Conservation (phyloP, 1,140 invertebrate genomes). For the Drosophila malerkotliana region DNA sequence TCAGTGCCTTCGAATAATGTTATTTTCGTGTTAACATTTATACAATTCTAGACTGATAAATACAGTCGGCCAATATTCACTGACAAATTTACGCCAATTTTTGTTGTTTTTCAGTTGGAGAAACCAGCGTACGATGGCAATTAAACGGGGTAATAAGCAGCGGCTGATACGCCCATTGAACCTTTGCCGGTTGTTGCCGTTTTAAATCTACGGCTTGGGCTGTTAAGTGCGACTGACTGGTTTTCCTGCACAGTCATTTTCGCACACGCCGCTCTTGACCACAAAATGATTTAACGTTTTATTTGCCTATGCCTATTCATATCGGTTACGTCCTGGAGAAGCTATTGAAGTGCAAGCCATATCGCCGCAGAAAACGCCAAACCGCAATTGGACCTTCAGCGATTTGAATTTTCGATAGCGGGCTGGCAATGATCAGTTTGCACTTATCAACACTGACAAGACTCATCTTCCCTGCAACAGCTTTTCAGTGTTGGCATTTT, state of each 20-base stretch:
- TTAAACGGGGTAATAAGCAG: constrained; percentile 20
- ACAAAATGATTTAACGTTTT: constrained; percentile 23
- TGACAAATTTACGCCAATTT: constrained; percentile 45
- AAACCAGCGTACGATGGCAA: constrained; percentile 15
- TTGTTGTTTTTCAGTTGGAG: constrained; percentile 7
- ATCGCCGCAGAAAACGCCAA: constrained; percentile 14
- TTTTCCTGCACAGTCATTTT: constrained; percentile 11
- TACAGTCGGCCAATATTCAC: constrained; percentile 5
- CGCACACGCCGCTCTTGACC: constrained; percentile 2
- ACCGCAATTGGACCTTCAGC: constrained; percentile 40
- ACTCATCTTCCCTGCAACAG: constrained; percentile 16
- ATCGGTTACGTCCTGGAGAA: constrained; percentile 40
- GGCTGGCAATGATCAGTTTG: constrained; percentile 1
- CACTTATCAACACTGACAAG: constrained; percentile 42
- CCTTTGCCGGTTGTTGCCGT: constrained; percentile 6
- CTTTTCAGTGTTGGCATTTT: neutral
- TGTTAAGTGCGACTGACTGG: constrained; percentile 1
- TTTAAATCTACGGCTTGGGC: constrained; percentile 15
- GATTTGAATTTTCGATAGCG: constrained; percentile 7
- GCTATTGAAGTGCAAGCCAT: constrained; percentile 33
- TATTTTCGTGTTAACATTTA: constrained; percentile 66
- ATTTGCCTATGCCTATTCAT: constrained; percentile 10
- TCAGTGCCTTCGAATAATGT: constrained; percentile 60
- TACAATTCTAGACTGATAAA: constrained; percentile 59
- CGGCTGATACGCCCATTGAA: constrained; percentile 42